Conservation (phyloP, 2,888 invertebrate species). For the Drosophila engyochracea region DNA sequence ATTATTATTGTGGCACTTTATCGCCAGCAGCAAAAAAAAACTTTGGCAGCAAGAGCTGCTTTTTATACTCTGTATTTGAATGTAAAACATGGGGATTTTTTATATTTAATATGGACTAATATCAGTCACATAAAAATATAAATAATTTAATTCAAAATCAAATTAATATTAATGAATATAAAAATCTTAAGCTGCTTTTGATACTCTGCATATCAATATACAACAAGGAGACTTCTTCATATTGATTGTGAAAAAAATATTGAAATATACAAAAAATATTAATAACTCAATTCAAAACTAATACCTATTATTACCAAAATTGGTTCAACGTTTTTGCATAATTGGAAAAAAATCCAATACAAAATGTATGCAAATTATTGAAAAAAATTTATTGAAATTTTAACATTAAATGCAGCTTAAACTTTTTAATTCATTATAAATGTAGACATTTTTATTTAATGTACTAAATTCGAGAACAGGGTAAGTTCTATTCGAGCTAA, state of each 20-base stretch:
- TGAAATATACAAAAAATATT: neutral
- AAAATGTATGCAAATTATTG: neutral
- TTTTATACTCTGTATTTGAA: neutral
- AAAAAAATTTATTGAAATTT: too few relatives aligned
- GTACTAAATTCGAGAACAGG: neutral
- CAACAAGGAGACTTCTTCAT: neutral
- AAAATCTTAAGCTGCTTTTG: neutral
- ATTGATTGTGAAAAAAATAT: neutral
- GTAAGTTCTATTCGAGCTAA: constrained; percentile 3
- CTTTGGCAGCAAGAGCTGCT: constrained; percentile 27
- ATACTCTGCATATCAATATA: neutral
- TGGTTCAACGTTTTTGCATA: neutral
- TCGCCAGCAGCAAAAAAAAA: constrained; percentile 34
- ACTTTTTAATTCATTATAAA: neutral
- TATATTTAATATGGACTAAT: neutral
- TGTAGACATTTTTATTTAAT: neutral
- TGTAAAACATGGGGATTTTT: neutral
- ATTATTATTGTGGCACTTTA: constrained; percentile 67
- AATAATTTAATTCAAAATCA: neutral
- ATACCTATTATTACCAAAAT: neutral
- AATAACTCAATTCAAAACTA: neutral
- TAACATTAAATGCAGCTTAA: too few relatives aligned
- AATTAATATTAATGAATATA: neutral
- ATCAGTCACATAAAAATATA: neutral
- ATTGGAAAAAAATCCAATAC: neutral